A percentile compares a stretch with the other conserved stretches of the same genome.
These are phyloP conservation scores for Staurois parvus DNA, from an alignment of 2,797 vertebrate species.

Conservation along the genomic window DNA sequence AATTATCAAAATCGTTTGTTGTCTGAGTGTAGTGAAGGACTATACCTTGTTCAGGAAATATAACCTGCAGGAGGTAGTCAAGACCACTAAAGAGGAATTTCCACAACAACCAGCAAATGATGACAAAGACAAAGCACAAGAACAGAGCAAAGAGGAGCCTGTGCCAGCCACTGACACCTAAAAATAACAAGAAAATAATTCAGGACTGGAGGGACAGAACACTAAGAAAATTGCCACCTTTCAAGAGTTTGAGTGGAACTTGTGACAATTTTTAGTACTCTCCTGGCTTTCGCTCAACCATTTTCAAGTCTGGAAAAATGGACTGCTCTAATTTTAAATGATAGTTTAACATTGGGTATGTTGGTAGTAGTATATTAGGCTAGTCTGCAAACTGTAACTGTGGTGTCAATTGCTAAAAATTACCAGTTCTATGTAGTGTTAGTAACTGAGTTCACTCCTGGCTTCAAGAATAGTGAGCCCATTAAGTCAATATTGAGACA, in stretches of 20 bases:
- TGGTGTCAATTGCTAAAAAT: too few relatives aligned
- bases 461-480: too few relatives aligned
- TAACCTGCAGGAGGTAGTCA: conserved; percentile 93
- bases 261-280: too few relatives aligned
- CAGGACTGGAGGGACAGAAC: not conserved
- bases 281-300: too few relatives aligned
- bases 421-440: too few relatives aligned
- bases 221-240: not conserved
- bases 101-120: conserved; percentile 60
- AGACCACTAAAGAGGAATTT: conserved; percentile 70
- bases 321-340: too few relatives aligned
- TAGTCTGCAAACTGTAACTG: too few relatives aligned
- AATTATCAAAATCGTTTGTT: conserved; percentile 93
- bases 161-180: not conserved
- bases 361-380: too few relatives aligned
- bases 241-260: not conserved
- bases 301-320: too few relatives aligned
- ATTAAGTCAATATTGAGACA: too few relatives aligned
- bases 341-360: too few relatives aligned
- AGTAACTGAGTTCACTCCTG: too few relatives aligned
- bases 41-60: conserved; percentile 91
- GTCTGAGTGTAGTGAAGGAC: conserved; percentile 91
- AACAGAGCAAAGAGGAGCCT: conserved; percentile 37
- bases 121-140: conserved; percentile 51
- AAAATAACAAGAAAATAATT: not conserved